These are phyloP conservation scores for Helicoverpa zea DNA, from an alignment of 1,140 invertebrate species.

Conservation along the genomic window DNA sequence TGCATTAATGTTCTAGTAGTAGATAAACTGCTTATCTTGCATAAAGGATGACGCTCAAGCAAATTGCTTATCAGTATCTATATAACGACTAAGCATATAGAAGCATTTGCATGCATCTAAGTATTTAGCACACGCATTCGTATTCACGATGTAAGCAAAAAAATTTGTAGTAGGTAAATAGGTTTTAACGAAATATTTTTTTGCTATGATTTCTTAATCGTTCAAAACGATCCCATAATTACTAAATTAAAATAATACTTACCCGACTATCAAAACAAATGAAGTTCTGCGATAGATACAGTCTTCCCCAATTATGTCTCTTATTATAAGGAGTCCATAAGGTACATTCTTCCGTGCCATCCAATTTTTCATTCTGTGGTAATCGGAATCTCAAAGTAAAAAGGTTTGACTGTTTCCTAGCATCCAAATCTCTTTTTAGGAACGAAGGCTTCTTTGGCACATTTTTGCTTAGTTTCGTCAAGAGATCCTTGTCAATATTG, in stretches of 20 bases:
- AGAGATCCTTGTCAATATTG: slow-evolving; percentile 93
- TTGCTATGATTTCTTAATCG: background rate
- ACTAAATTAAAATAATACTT: slow-evolving; percentile 68
- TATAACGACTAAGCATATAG: background rate
- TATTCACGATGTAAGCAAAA: background rate
- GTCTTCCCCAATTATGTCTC: slow-evolving; percentile 94
- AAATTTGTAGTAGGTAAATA: too few species aligned
- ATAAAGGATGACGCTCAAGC: background rate
- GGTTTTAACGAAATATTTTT: too few species aligned
- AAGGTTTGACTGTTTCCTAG: slow-evolving; percentile 95
- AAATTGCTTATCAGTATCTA: background rate
- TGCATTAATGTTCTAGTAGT: background rate
- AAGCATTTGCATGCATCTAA: too few species aligned
- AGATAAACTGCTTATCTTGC: background rate
- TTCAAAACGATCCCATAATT: background rate
- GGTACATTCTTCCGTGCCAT: slow-evolving; percentile 96
- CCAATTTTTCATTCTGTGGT: slow-evolving; percentile 95
- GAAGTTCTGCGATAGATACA: slow-evolving; percentile 98
- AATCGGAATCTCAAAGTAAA: slow-evolving; percentile 95
- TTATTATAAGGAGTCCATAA: slow-evolving; percentile 99
- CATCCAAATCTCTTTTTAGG: slow-evolving; percentile 97
- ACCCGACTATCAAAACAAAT: slow-evolving; percentile 98
- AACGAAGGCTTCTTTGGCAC: slow-evolving; percentile 95
- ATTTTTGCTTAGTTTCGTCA: slow-evolving; percentile 94
- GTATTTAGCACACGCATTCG: background rate